Evolutionary conservation across 2,113 vertebrate species (phyloP), one percentile per base, ranked within the genome.

Genomic region (Miniopterus natalensis): DNA sequence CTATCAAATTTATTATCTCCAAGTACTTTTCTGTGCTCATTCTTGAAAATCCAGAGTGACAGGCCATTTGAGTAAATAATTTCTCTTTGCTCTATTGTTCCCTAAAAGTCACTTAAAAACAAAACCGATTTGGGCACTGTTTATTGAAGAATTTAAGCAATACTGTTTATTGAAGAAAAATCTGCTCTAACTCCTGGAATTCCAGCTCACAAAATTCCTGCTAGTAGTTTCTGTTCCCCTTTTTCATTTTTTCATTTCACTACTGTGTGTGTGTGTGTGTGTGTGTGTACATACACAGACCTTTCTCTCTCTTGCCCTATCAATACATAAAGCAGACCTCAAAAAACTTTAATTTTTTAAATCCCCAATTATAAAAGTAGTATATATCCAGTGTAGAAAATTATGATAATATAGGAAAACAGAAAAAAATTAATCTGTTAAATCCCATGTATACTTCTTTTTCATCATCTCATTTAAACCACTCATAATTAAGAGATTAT

Each of bases 1-100:
- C 78, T 89, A 51, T 86, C 90, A 92, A 47, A 86, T 96, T 95
- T 88, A 95, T 93, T 92, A 85, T 86, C 63, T 71, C 25, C 71
- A 97, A 96, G 83, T 92, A 92, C 51, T 86, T 96, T 53, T 83
- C 75, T 97, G 83, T 87, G 61, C 90, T 95, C 90, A 95, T 92
- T 93, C 65, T 89, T 96, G 57, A 93, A 95, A 96, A 95, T 96
- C 80, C 86, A 36, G 57, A 88, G 36, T 93, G 88, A 96, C 77
- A 95, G 31, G 10, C 20, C 74, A 92, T 97, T 79, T 94, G 49
- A 92, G 23, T 88, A 63, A 85, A 93, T 89, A 90, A 94, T 96
- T 94, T 93, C 25, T 88, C 40, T 94, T 84, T 88, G 49, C 29
- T n/a, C 17, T 79, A 1, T 87, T 92, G 21, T 31, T 78, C 51